Evolutionary conservation across 2,113 vertebrate genomes (phyloP).

Genomic region (Epinephelus fuscoguttatus): DNA sequence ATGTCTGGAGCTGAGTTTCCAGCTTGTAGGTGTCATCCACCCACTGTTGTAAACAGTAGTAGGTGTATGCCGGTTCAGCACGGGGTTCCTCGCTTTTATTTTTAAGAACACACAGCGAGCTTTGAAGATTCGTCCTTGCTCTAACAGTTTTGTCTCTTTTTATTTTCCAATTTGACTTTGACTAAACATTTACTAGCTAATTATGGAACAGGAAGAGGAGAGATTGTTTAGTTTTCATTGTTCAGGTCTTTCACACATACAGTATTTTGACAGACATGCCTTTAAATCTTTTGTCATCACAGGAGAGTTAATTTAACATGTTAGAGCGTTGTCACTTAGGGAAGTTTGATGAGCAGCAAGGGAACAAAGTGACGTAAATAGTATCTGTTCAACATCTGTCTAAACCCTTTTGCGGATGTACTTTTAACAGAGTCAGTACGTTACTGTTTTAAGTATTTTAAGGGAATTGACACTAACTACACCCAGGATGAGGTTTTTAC

Average conservation of each 20-base stretch:
- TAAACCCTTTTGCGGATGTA: background rate
- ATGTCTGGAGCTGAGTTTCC: background rate
- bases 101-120: background rate
- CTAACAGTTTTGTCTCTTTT: background rate
- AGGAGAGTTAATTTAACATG: background rate
- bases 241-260: background rate
- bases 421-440: background rate
- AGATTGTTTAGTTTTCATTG: background rate
- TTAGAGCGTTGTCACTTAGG: background rate
- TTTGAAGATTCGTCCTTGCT: background rate
- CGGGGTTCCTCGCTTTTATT: background rate
- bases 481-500: background rate
- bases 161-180: background rate
- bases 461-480: background rate
- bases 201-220: background rate
- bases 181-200: background rate
- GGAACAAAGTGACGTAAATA: background rate
- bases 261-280: background rate
- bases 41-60: background rate
- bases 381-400: background rate
- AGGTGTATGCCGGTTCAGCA: background rate
- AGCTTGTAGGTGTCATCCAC: constrained; percentile 3
- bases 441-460: background rate
- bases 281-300: background rate
- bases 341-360: background rate